phyloP scores from a whole-genome alignment of 2,888 invertebrate genomes.

The Plusia festucae region DNA sequence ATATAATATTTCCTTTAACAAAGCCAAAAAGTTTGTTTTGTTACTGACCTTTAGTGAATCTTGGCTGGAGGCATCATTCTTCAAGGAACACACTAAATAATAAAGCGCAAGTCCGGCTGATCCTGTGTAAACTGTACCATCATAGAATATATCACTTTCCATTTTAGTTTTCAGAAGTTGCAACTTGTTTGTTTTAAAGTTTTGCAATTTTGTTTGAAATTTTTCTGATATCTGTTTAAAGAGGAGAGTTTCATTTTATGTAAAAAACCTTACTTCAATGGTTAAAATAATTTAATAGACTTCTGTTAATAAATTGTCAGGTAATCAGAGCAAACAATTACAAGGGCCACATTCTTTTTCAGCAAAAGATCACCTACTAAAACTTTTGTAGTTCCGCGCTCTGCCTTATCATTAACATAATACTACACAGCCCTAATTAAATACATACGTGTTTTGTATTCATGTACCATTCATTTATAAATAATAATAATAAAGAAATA shows the following conservation, averaged over 20 bases:
- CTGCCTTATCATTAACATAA: no score
- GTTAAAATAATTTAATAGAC: no score
- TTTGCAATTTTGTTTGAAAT: slow-evolving; percentile 78
- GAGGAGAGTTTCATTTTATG: slow-evolving; percentile 51
- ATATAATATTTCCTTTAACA: not conserved
- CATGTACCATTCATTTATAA: no score
- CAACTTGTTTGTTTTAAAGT: slow-evolving; percentile 80
- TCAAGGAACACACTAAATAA: slow-evolving; percentile 86
- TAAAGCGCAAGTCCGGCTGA: slow-evolving; percentile 92
- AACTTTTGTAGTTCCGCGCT: no score
- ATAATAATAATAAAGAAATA: no score
- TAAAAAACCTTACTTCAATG: no score
- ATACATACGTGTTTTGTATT: no score
- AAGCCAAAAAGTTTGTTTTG: not conserved
- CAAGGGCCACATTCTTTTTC: no score
- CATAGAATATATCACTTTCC: slow-evolving; percentile 83
- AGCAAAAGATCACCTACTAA: no score
- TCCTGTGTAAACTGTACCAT: slow-evolving; percentile 94
- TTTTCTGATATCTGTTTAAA: slow-evolving; percentile 83
- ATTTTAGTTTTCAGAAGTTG: slow-evolving; percentile 77
- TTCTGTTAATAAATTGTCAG: no score
- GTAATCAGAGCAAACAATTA: no score
- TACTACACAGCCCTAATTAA: no score
- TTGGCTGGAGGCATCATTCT: slow-evolving; percentile 58
- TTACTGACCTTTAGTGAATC: slow-evolving; percentile 70